Evolutionary conservation across 1,140 invertebrate genomes (phyloP), one percentile per base, ranked within the genome.

Genomic region (Drosophila murphyi): DNA sequence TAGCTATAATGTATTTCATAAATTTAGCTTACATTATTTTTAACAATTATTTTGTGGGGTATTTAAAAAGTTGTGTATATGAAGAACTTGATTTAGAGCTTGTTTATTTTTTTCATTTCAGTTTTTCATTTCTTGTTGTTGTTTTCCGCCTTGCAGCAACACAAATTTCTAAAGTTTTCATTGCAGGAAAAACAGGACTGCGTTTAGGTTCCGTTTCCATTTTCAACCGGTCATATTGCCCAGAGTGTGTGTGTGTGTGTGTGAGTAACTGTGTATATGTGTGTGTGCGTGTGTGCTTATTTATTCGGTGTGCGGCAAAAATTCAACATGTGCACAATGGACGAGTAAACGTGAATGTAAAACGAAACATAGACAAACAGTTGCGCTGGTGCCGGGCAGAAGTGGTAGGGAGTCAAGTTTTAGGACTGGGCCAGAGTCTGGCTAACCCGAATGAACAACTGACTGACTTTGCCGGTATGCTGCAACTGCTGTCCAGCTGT

Each of bases 301-400:
- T 87, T 87, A 87, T 87, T 87, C 88, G 69, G 80, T 78, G 83
- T 83, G 82, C 82, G 71, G 57, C 61, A 69, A 88, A 80, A 87
- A 82, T 88, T 87, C 75, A 83, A 83, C 76, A 83, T 77, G 69
- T 72, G 83, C 77, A 88, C 83, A 87, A 87, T 88, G 80, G 68
- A 78, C 59, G 80, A 55, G 47, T 20, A 51, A 69, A 55, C 47
- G 50, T 55, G 65, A 52, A 69, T 69, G 55, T 60, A 68, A 73
- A 73, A 60, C 64, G 55, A 73, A 73, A 60, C 63, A 60, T 51
- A 3, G 37, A 31, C 43, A 35, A 41, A 35, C 10, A 41, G 35
- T 41, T 35, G 31, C 28, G 3, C 7, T 41, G 28, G 56, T 34
- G 10, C 45, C 62, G 10, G 65, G n/a, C 5, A 29, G 45, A 20